These are phyloP conservation scores for Amia ocellicauda DNA, from an alignment of 2,113 vertebrate genomes.

Conservation along the genomic window DNA sequence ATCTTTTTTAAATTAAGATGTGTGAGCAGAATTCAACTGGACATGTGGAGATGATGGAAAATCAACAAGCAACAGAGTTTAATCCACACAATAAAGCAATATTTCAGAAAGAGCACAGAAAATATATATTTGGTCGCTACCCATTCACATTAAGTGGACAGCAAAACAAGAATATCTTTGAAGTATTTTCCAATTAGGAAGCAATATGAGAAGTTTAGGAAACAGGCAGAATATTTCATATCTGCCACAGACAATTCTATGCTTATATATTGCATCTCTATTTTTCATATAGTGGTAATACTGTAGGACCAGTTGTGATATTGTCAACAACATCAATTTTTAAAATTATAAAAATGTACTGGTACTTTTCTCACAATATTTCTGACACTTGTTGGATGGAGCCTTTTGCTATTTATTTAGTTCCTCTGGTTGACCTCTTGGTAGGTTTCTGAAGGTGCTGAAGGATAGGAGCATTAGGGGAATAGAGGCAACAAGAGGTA, in stretches of 20 bases:
- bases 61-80: neutral
- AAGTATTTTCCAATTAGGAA: slow-evolving; percentile 19
- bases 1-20: slow-evolving; percentile 10
- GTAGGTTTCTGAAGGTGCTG: too few species aligned
- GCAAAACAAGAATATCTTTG: slow-evolving; percentile 5
- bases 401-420: neutral
- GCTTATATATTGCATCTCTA: too few species aligned
- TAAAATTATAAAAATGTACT: too few species aligned
- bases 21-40: slow-evolving; percentile 1
- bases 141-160: neutral
- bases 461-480: neutral
- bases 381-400: neutral
- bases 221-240: neutral
- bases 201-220: slow-evolving; percentile 9
- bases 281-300: neutral
- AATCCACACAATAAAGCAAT: too few species aligned
- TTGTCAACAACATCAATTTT: neutral
- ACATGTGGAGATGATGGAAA: slow-evolving; percentile 14
- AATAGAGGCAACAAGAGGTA: too few species aligned
- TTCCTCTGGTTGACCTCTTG: too few species aligned
- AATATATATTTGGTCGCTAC: too few species aligned
- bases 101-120: too few species aligned
- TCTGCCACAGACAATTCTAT: neutral
- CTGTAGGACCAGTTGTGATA: neutral
- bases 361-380: neutral